Evolutionary conservation across 30 jellyfish, hydroid and myxozoan genomes (phyloP), one percentile per base, ranked within the genome.

Genomic region (Rhopilema esculentum): DNA sequence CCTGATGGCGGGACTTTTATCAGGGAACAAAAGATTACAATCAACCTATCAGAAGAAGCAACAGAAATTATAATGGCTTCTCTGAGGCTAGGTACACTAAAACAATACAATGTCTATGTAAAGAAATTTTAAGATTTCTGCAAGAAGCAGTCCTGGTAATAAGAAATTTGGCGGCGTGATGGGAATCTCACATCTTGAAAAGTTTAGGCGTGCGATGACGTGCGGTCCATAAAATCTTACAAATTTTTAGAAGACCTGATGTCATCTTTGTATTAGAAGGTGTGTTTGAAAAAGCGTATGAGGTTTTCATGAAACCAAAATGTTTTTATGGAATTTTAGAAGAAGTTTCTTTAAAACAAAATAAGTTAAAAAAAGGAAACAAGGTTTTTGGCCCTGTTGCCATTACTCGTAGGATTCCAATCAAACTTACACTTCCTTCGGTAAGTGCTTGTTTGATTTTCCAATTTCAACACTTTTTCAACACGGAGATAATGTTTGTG

Each of bases 351-450:
- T 32, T 29, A 40, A 75, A 33, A 31, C 57, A 17, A 76, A 76
- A 75, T 76, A 51, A 75, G 49, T 74, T 74, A 72, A 74, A 74
- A 72, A 74, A 29, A 31, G 48, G n/a, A n/a, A n/a, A n/a, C n/a
- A n/a, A n/a, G n/a, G n/a, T n/a, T n/a, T n/a, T n/a, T n/a, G n/a
- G n/a, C n/a, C n/a, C n/a, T n/a, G n/a, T n/a, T n/a, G n/a, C n/a
- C n/a, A n/a, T n/a, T n/a, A n/a, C n/a, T n/a, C 85, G 85, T 72
- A 74, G 72, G 48, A 74, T 74, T 74, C 17, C 85, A 74, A 74
- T 74, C 85, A 74, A 74, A 74, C 85, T 74, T 74, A 74, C n/a
- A n/a, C n/a, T n/a, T n/a, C n/a, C n/a, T n/a, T n/a, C n/a, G n/a
- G n/a, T n/a, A n/a, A n/a, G n/a, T n/a, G n/a, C n/a, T n/a, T n/a